phyloP scores from a whole-genome alignment of 2,113 vertebrate genomes.

The Menura novaehollandiae region DNA sequence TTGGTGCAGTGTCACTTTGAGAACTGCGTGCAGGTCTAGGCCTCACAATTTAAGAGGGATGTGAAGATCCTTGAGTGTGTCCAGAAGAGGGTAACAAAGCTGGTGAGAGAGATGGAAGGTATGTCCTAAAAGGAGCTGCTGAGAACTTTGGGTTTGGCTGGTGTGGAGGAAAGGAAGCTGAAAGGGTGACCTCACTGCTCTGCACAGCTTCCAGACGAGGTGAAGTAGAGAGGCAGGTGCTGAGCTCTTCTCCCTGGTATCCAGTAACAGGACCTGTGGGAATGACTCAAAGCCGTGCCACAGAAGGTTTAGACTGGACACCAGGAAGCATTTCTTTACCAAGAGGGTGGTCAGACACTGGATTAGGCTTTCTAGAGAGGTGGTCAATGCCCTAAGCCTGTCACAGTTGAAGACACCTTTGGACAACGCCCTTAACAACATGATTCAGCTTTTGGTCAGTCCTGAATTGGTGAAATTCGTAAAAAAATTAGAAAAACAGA shows the following conservation, averaged over 20 bases:
- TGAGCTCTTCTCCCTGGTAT: not conserved
- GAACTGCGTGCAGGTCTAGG: not conserved
- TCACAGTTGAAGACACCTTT: not conserved
- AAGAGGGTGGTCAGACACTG: not conserved
- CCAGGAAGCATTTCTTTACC: not conserved
- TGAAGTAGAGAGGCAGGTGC: not conserved
- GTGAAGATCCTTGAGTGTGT: not conserved
- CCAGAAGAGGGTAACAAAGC: not conserved
- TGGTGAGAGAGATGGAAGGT: not conserved
- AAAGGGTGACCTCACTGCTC: not conserved
- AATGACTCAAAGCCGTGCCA: not conserved
- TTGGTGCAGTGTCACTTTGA: rapidly evolving
- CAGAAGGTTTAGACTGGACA: not conserved
- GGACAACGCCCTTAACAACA: not conserved
- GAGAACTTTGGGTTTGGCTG: not conserved
- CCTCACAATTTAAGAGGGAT: not conserved
- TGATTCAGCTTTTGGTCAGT: not conserved
- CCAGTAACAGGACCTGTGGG: not conserved
- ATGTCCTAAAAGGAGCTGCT: not conserved
- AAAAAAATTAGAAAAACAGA: not conserved
- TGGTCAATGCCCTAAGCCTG: not conserved
- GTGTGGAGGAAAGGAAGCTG: not conserved
- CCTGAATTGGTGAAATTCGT: not conserved
- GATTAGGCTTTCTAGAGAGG: not conserved
- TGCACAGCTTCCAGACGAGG: not conserved